A percentile compares a stretch with the other conserved stretches of the same genome.
Conservation (phyloP, 2,113 vertebrate species). For the Passer domesticus region DNA sequence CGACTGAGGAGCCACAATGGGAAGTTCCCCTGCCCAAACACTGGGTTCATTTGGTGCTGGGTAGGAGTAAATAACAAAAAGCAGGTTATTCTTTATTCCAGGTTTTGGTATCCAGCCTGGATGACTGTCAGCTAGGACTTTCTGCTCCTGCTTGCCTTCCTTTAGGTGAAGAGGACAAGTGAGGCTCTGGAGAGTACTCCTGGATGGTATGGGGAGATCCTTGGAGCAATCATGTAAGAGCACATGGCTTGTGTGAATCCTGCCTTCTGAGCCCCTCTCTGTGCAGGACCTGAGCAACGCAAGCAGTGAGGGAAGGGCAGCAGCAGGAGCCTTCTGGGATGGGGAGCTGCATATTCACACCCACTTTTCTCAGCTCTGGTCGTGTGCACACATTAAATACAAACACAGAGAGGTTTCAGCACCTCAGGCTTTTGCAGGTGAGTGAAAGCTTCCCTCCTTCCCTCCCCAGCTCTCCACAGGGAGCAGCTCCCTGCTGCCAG, state of each 20-base stretch:
- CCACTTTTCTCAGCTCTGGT: neutral
- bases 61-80: neutral
- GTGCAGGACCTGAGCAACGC: neutral
- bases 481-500: neutral
- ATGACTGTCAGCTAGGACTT: neutral
- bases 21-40: neutral
- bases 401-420: neutral
- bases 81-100: neutral
- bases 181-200: neutral
- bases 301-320: neutral
- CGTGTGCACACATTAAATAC: neutral
- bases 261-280: neutral
- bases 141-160: neutral
- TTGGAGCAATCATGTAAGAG: neutral
- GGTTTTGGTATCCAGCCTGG: neutral
- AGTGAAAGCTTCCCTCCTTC: neutral
- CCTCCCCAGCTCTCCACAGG: neutral
- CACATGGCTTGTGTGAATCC: fast-evolving
- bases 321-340: neutral
- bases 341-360: neutral
- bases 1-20: fast-evolving
- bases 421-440: neutral
- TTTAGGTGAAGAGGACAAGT: neutral
- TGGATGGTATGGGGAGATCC: neutral
- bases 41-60: neutral